Evolutionary conservation across 2,888 invertebrate species (phyloP).

Genomic region (Physocephala rufipes): DNA sequence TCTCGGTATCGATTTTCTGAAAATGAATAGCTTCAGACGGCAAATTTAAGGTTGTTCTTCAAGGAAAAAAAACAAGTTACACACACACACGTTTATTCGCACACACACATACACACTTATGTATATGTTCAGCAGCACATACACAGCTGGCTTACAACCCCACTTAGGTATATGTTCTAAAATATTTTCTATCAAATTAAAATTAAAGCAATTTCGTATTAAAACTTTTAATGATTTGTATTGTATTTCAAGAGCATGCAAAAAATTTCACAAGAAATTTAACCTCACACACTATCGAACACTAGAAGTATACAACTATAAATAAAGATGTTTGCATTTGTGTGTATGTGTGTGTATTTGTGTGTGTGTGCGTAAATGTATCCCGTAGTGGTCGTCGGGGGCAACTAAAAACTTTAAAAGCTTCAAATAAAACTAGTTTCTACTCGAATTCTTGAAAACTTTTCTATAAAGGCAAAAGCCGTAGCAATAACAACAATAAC

Average conservation of each 20-base stretch:
- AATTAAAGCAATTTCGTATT: constrained; percentile 1
- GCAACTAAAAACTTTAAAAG: constrained; percentile 12
- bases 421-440: neutral
- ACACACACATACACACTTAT: neutral
- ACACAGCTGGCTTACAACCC: no score
- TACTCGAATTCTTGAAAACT: constrained; percentile 14
- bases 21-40: no score
- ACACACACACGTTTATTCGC: neutral
- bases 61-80: neutral
- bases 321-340: no score
- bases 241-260: constrained; percentile 31
- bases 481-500: no score
- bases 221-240: constrained; percentile 33
- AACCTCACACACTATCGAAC: neutral
- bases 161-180: no score
- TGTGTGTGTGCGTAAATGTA: no score
- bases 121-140: neutral
- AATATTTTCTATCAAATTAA: constrained; percentile 2
- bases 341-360: no score
- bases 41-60: no score
- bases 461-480: neutral
- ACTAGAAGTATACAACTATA: no score
- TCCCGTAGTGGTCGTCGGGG: no score
- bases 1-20: no score
- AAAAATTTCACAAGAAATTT: constrained; percentile 14